phyloP scores from a whole-genome alignment of 2,797 vertebrate species.

The Eurystomus glaucurus region DNA sequence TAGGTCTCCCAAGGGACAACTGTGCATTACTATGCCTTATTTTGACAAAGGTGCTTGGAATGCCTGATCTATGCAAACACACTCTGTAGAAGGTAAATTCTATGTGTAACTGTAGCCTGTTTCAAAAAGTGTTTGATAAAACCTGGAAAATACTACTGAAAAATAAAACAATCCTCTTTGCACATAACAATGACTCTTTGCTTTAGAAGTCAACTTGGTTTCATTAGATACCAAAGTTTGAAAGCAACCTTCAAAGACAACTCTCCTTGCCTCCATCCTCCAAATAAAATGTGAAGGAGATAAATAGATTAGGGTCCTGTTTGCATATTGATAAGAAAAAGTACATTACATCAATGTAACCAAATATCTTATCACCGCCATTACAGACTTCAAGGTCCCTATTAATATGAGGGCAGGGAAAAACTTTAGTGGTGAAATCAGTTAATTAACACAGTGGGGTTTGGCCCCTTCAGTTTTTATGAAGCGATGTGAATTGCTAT shows the following conservation, averaged over 20 bases:
- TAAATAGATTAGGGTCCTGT: conserved; percentile 66
- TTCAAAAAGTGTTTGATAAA: background rate
- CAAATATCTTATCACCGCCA: conserved; percentile 56
- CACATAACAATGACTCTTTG: background rate
- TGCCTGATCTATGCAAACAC: background rate
- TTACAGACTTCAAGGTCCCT: conserved; percentile 36
- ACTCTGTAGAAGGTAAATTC: background rate
- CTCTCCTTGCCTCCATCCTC: background rate
- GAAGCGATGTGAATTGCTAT: background rate
- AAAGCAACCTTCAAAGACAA: conserved; percentile 63
- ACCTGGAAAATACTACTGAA: background rate
- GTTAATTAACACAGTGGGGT: background rate
- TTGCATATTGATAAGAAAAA: conserved; percentile 67
- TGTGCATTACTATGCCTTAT: background rate
- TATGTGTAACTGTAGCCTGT: background rate
- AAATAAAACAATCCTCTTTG: background rate
- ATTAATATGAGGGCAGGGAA: conserved; percentile 36
- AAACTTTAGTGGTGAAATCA: conserved; percentile 21
- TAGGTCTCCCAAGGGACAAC: background rate
- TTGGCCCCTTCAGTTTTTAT: background rate
- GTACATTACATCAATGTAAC: conserved; percentile 62
- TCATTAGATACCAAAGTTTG: conserved; percentile 24
- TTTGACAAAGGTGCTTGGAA: background rate
- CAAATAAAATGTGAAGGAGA: conserved; percentile 63
- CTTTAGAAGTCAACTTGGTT: background rate